Percentiles rank a stretch among this genome's conserved stretches.
Evolutionary conservation across 2,113 vertebrate species (phyloP).

Genomic region (Conger conger): DNA sequence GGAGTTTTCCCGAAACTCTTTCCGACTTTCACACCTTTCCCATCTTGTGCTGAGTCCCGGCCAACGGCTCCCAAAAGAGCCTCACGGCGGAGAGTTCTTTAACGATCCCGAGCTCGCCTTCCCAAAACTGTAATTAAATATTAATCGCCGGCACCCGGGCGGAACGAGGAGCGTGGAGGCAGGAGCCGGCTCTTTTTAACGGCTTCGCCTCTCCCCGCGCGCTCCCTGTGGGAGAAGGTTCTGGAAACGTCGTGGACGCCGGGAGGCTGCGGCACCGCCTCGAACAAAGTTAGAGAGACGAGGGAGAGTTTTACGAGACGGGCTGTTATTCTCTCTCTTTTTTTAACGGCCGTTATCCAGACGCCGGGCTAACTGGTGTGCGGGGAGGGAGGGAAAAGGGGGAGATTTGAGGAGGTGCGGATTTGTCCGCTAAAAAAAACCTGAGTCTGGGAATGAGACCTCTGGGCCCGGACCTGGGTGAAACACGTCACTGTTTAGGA

Average conservation of each 20-base stretch:
- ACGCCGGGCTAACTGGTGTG: background rate
- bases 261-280: background rate
- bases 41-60: background rate
- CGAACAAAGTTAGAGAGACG: background rate
- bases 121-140: background rate
- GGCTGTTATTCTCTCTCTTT: background rate
- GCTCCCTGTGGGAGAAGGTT: background rate
- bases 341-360: background rate
- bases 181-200: background rate
- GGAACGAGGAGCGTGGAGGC: background rate
- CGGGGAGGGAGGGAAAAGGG: background rate
- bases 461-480: background rate
- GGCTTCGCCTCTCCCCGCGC: background rate
- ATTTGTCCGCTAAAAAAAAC: background rate
- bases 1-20: background rate
- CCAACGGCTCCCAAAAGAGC: background rate
- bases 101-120: background rate
- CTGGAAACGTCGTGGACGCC: background rate
- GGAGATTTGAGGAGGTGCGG: too few relatives aligned
- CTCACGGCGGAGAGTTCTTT: background rate
- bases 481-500: too few relatives aligned
- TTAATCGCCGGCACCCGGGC: background rate
- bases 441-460: background rate
- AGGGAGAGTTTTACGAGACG: background rate
- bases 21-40: background rate